Evolutionary conservation across 2,113 vertebrate genomes (phyloP), one percentile per base, ranked within the genome.

Genomic region (Cryptomyrus ogoouensis): DNA sequence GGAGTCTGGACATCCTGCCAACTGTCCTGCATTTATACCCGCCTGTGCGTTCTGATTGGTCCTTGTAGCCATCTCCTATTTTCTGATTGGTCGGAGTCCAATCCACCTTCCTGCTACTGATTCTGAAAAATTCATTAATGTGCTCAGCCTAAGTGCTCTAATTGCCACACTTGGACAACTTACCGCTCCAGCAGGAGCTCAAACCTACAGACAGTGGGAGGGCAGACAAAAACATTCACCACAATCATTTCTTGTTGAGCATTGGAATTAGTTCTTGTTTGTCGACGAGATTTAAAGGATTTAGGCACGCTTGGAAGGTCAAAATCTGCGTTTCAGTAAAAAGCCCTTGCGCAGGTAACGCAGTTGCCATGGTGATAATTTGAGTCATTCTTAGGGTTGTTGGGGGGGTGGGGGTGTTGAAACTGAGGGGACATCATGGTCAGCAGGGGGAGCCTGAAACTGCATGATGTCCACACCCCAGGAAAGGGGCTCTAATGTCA

Each of bases 351-450:
- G 50, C 86, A 56, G 86, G 86, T 87, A 87, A 58, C 15, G 17
- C 50, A 87, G 52, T 58, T 56, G 9, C 50, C 86, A 87, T 87
- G 86, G 86, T 87, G 86, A 87, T 39, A 31, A 19, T 87, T 87
- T 50, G 49, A 87, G 86, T 39, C 31, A 58, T 53, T 31, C 62
- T 70, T 13, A 31, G 35, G 53, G 53, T 21, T 17, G 5, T 80
- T 80, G 74, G 31, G 31, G n/a, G 50, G 3, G 50, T 2, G 50
- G 50, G 0, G 80, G 9, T 35, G 31, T 39, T 35, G 46, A 87
- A 87, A 56, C 86, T 35, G 49, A 53, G 86, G 86, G 44, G 31
- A 53, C 31, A 87, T 0, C 35, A 12, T 19, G 86, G 50, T 31
- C 31, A 53, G n/a, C 50, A 87, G 50, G 49, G 52, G 86, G 86